These are phyloP conservation scores for Pherbina coryleti DNA, from an alignment of 2,888 invertebrate species.

Conservation along the genomic window DNA sequence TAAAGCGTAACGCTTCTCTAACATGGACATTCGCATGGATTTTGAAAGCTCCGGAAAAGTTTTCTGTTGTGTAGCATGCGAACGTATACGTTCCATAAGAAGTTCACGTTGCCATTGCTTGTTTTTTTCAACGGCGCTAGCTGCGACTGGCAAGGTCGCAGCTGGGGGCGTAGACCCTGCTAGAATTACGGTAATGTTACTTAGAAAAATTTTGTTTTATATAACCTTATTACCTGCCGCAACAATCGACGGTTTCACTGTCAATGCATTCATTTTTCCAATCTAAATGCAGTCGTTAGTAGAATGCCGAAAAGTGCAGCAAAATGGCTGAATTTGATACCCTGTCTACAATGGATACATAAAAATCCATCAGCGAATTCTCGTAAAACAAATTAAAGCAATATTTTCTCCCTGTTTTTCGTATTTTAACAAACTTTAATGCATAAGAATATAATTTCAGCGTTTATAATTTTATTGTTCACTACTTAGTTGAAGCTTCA, in stretches of 20 bases:
- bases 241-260: slow-evolving; percentile 41
- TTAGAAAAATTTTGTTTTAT: background rate
- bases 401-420: too few relatives aligned
- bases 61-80: slow-evolving; percentile 87
- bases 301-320: too few relatives aligned
- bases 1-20: slow-evolving; percentile 90
- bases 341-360: too few relatives aligned
- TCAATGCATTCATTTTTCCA: slow-evolving; percentile 8
- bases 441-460: too few relatives aligned
- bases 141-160: slow-evolving; percentile 44
- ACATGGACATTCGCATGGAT: slow-evolving; percentile 85
- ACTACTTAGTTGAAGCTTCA: too few relatives aligned
- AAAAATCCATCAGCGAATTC: too few relatives aligned
- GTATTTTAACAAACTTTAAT: too few relatives aligned
- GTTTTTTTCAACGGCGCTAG: slow-evolving; percentile 72
- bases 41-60: slow-evolving; percentile 89
- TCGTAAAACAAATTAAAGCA: too few relatives aligned
- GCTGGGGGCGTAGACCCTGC: background rate
- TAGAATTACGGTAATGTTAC: background rate
- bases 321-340: too few relatives aligned
- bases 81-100: slow-evolving; percentile 91
- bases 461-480: too few relatives aligned
- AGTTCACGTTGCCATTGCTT: slow-evolving; percentile 87
- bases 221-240: slow-evolving; percentile 23
- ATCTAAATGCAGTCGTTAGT: background rate